phyloP scores from a whole-genome alignment of 2,113 vertebrate species.

The Variabilichromis moorii region DNA sequence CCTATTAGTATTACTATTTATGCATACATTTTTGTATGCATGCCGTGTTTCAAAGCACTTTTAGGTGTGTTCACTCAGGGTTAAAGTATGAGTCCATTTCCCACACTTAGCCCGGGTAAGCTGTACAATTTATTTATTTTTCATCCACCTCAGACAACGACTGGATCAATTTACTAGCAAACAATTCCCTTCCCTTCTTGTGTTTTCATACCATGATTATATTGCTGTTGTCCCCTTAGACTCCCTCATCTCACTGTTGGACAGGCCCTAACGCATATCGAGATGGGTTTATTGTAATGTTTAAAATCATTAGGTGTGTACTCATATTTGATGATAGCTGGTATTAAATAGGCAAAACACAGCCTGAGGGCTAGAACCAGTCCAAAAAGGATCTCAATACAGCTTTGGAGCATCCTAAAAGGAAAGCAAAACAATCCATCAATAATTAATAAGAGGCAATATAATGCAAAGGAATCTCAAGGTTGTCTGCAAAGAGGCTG shows the following conservation, averaged over 20 bases:
- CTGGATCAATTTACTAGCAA: not conserved
- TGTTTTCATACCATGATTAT: not conserved
- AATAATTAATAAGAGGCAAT: not conserved
- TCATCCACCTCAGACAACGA: not conserved
- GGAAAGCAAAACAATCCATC: not conserved
- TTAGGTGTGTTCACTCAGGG: not conserved
- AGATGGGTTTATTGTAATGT: not conserved
- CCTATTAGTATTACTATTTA: not conserved
- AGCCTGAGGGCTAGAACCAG: not conserved
- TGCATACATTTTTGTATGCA: not conserved
- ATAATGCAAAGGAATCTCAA: not conserved
- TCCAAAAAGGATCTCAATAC: not conserved
- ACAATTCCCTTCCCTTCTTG: not conserved
- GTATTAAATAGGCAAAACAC: not conserved
- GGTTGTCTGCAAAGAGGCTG: not conserved
- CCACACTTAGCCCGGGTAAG: not conserved
- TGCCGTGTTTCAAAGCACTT: not conserved
- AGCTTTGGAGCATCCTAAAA: not conserved
- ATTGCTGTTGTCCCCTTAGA: not conserved
- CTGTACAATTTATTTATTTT: not conserved
- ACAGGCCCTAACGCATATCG: not conserved
- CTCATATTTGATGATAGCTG: not conserved
- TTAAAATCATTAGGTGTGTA: not conserved
- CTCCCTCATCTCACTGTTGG: not conserved
- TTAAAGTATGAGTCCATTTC: not conserved